A percentile compares a stretch with the other conserved stretches of the same genome.
Evolutionary conservation across 92 coral and sea anemone genomes (phyloP).

Genomic region (Parazoanthus swiftii): DNA sequence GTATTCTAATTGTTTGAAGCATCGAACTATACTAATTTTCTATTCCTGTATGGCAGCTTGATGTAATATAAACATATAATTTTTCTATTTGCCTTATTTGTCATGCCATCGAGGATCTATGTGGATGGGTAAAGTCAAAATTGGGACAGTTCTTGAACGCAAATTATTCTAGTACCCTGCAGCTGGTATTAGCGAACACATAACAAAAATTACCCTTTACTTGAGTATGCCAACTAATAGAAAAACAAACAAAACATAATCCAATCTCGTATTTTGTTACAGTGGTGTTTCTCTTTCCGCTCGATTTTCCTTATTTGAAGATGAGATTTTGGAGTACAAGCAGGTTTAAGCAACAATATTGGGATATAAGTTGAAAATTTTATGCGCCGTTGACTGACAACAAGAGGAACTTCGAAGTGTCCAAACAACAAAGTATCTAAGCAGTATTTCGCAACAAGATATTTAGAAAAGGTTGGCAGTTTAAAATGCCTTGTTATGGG

Average conservation of each 20-base stretch:
- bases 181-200: not conserved
- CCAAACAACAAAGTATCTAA: too few relatives aligned
- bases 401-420: not conserved
- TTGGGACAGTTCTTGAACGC: not conserved
- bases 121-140: not conserved
- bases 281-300: not conserved
- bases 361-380: too few relatives aligned
- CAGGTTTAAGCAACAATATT: not conserved
- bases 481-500: not conserved
- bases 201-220: too few relatives aligned
- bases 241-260: too few relatives aligned
- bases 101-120: not conserved
- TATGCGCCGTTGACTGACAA: not conserved
- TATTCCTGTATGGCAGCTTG: not conserved
- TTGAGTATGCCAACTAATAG: not conserved
- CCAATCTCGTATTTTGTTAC: not conserved
- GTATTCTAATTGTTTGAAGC: not conserved
- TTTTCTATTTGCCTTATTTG: not conserved
- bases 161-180: too few relatives aligned
- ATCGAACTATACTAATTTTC: too few relatives aligned
- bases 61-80: too few relatives aligned
- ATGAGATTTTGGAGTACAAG: not conserved
- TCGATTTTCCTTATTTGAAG: not conserved
- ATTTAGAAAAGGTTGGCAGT: too few relatives aligned
- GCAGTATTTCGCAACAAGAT: not conserved